Base-by-base conservation (phyloP, 2,113 vertebrate species). In the Megalops atlanticus region DNA sequence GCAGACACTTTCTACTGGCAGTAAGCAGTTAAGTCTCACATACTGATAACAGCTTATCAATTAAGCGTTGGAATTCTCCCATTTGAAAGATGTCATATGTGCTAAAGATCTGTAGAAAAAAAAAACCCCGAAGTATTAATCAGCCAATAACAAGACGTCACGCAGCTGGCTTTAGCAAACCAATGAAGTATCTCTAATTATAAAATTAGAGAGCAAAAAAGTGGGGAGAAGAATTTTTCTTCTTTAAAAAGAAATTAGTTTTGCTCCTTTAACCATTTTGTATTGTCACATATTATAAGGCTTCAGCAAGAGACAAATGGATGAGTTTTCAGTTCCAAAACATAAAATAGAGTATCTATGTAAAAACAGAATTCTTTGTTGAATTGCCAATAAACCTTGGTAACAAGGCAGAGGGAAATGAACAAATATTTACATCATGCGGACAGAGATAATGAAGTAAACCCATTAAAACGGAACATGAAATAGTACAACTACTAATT, bases 11-110 rank as follows among this genome's bases (percentile, higher is more conserved):
- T 15, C 80, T 84, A 87, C 70, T 82, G 85, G 85, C 87, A 85
- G 85, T 83, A 72, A 87, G 84, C 86, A 79, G 86, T 85, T 82
- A 45, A 77, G 81, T 39, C 49, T 21, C 45, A 72, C 72, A 21
- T 82, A 14, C 68, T 43, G 45, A 41, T 40, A 33, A 21, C 21
- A 72, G 64, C 74, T 77, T 77, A 82, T 82, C 74, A 82, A 40
- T 18, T 33, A 39, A 77, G 39, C 39, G 54, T 33, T 45, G 21
- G 39, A 81, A 38, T 70, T 68, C 40, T 31, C 38, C 40, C 18
- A 33, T 80, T 58, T 80, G 43, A 49, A 73, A 73, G 35, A 33
- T 11, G 31, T 27, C 31, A 58, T 16, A 12, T 27, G 2, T 52
- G 49, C 24, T 31, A 45, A 39, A 54, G 31, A 33, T 11, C 35